These are phyloP conservation scores for Perognathus longimembris DNA, from an alignment of 2,113 vertebrate species.

Conservation along the genomic window DNA sequence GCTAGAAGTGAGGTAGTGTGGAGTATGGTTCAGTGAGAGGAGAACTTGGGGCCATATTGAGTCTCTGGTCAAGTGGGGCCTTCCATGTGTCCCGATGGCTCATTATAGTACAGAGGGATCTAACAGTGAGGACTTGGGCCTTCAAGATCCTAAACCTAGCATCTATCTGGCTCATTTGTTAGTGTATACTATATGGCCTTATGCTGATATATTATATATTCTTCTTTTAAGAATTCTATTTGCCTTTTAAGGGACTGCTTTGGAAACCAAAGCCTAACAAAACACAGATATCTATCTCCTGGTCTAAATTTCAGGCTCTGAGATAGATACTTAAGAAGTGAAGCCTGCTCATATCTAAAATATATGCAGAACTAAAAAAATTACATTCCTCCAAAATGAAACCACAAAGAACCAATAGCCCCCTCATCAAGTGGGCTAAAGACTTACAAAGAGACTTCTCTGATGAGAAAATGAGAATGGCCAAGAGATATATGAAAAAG, in stretches of 20 bases:
- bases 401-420: too few relatives aligned
- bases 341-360: too few relatives aligned
- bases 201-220: slow-evolving; percentile 8
- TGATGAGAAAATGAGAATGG: too few relatives aligned
- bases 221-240: neutral
- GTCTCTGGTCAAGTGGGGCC: neutral
- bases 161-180: neutral
- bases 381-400: too few relatives aligned
- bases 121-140: neutral
- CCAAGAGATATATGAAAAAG: too few relatives aligned
- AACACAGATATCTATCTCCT: neutral
- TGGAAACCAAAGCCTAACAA: neutral
- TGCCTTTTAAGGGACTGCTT: slow-evolving; percentile 51
- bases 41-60: neutral
- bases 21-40: neutral
- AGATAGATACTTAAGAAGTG: slow-evolving; percentile 10
- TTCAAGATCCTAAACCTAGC: neutral
- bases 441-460: too few relatives aligned
- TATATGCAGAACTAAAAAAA: too few relatives aligned
- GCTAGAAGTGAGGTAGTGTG: neutral
- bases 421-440: too few relatives aligned
- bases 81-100: neutral
- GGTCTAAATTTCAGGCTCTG: slow-evolving; percentile 42
- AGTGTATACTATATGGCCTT: neutral
- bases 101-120: neutral